phyloP scores from a whole-genome alignment of 2,888 invertebrate species.

The Dermolepida albohirtum region DNA sequence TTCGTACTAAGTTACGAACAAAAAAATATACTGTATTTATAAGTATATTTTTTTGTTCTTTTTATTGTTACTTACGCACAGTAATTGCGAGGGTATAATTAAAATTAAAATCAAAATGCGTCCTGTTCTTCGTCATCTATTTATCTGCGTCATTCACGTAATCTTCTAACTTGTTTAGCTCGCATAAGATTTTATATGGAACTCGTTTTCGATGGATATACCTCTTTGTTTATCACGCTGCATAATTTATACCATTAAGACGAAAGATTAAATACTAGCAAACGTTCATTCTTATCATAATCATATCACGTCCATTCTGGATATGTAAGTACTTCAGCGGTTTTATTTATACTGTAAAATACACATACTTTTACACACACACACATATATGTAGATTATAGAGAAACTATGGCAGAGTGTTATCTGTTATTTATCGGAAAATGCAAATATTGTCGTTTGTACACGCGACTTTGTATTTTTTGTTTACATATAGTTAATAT shows the following conservation, averaged over 20 bases:
- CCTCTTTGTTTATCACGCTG: constrained; percentile 62
- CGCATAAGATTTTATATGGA: constrained; percentile 15
- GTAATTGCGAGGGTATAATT: not conserved
- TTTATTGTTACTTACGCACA: not conserved
- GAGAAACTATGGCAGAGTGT: constrained; percentile 26
- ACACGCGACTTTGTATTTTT: constrained; percentile 40
- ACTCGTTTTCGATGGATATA: constrained; percentile 50
- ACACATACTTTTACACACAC: constrained; percentile 1
- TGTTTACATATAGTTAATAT: not conserved
- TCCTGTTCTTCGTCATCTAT: not conserved
- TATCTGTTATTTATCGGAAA: constrained; percentile 30
- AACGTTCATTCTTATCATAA: constrained; percentile 39
- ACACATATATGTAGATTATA: constrained; percentile 15
- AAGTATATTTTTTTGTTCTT: too few species aligned
- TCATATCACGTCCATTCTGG: constrained; percentile 25
- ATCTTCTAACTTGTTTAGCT: constrained; percentile 18
- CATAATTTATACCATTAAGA: constrained; percentile 64
- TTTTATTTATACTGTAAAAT: constrained; percentile 21
- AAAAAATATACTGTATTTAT: too few species aligned
- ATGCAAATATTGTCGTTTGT: constrained; percentile 29
- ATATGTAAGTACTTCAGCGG: constrained; percentile 10
- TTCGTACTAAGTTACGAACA: too few species aligned
- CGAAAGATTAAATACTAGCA: constrained; percentile 62
- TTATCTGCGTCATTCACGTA: constrained; percentile 10
- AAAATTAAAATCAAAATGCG: constrained; percentile 11